A percentile compares a stretch with the other conserved stretches of the same genome.
These are phyloP conservation scores for Actenoides hombroni DNA, from an alignment of 2,113 vertebrate species.

Conservation along the genomic window DNA sequence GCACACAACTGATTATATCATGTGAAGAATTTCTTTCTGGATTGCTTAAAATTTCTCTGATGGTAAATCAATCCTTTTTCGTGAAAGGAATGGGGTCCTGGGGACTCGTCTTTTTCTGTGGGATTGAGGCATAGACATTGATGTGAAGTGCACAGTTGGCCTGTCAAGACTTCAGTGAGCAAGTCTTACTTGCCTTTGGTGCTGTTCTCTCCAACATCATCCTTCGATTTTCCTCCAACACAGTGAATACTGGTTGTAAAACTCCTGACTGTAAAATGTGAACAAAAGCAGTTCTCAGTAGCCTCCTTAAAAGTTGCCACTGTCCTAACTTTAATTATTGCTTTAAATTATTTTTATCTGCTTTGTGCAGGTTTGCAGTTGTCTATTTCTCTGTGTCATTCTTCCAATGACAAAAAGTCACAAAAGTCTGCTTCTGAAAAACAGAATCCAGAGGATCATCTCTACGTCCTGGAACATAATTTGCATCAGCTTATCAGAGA, in stretches of 20 bases:
- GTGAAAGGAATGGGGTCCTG: background rate
- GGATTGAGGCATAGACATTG: background rate
- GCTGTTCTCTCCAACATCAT: background rate
- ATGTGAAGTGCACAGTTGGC: background rate
- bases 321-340: background rate
- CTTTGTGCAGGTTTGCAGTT: constrained; percentile 86
- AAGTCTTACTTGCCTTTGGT: background rate
- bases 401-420: constrained; percentile 90
- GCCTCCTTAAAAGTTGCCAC: background rate
- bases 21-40: background rate
- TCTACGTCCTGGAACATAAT: constrained; percentile 96
- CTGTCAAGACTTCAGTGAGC: background rate
- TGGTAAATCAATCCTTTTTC: background rate
- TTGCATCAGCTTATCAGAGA: constrained; percentile 96
- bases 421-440: constrained; percentile 84
- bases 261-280: background rate
- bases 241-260: background rate
- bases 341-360: background rate
- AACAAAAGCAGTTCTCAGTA: background rate
- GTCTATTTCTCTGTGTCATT: constrained; percentile 95
- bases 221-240: background rate
- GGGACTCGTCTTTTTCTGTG: background rate
- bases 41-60: background rate
- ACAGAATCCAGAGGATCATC: constrained; percentile 89
- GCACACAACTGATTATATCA: background rate